Base-by-base conservation (phyloP, 2,797 vertebrate genomes). In the Halcyon badia region DNA sequence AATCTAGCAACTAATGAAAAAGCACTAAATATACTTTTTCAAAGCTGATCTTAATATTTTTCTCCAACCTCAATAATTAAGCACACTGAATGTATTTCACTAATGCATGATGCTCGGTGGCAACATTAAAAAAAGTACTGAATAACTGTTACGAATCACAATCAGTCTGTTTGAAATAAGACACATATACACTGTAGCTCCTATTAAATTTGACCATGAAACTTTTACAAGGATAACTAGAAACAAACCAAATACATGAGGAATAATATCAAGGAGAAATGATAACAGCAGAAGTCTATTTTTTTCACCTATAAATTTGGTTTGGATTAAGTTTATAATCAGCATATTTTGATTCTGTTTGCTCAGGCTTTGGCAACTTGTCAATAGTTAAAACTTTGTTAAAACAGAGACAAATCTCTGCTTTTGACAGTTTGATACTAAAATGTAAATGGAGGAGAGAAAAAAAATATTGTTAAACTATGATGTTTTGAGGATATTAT, bases 321-420 rank as follows among this genome's bases (percentile, higher is more conserved):
- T 61, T 95, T 82, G 72, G 58, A 91, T 91, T 88, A 87, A 70
- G 28, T 70, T 62, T 77, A 28, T 48, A 70, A 87, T 77, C 20
- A 72, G 7, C 7, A 25, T 83, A 69, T 76, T 81, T 86, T 54
- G 2, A 61, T 72, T 62, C 60, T 84, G 69, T 90, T 94, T 93
- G 25, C 15, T 84, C 39, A 76, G 66, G n/a, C 42, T 93, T 93
- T 84, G 80, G 73, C 48, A 84, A 92, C 57, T 48, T 87, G 30
- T 79, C 49, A 82, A 58, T 11, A 60, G 24, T 69, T 42, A 42
- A 42, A 42, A 42, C 41, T 42, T 84, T 64, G 35, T 71, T 64
- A 88, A 84, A 96, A 70, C 22, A 42, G 10, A 84, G 56, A 56
- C 14, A 82, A 87, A 83, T 56, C 35, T 56, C 9, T 81, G 46